These are phyloP conservation scores for Muscina levida DNA, from an alignment of 2,888 invertebrate genomes.

Conservation along the genomic window DNA sequence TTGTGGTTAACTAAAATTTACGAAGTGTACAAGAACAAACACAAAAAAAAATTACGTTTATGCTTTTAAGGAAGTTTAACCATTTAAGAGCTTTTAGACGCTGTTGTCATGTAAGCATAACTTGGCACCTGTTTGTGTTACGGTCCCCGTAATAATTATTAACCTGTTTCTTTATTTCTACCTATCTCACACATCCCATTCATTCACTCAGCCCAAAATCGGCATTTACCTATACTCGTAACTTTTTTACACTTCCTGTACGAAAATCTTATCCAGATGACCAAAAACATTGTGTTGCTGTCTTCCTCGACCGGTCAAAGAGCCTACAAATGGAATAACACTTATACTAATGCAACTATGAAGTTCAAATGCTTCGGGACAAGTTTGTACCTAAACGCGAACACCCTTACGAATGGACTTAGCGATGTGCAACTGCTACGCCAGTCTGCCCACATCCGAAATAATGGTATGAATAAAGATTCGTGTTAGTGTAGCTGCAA, in stretches of 20 bases:
- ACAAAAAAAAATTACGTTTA: no score
- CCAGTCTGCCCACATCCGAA: constrained; percentile 20
- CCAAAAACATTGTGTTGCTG: no score
- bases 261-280: constrained; percentile 52
- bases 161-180: no score
- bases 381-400: constrained; percentile 40
- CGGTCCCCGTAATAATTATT: no score
- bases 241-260: constrained; percentile 74
- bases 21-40: no score
- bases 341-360: neutral
- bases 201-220: no score
- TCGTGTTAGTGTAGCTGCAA: neutral
- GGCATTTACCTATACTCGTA: constrained; percentile 73
- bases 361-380: constrained; percentile 45
- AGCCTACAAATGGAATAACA: constrained; percentile 68
- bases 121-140: no score
- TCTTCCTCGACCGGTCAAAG: constrained; percentile 63
- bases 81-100: no score
- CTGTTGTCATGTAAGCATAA: no score
- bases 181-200: no score
- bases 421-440: constrained; percentile 14
- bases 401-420: constrained; percentile 40
- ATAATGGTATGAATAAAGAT: neutral
- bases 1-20: no score
- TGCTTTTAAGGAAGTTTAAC: no score